Evolutionary conservation across 1,140 invertebrate species (phyloP).

Genomic region (Solenopsis invicta): DNA sequence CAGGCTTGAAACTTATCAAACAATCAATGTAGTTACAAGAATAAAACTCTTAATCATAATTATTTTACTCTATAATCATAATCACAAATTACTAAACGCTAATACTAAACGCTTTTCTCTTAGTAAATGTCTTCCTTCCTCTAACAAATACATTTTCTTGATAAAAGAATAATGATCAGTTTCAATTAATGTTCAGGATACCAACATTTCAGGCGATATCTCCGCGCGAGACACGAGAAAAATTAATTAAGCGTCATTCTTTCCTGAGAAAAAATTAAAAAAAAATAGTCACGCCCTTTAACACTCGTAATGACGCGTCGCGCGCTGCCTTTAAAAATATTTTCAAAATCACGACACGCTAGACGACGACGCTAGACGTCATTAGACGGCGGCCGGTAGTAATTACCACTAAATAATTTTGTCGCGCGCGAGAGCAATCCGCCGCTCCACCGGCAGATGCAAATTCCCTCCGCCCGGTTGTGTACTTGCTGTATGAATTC

Average conservation of each 20-base stretch:
- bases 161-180: slow-evolving; percentile 1
- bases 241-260: slow-evolving; percentile 59
- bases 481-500: slow-evolving; percentile 83
- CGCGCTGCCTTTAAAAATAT: slow-evolving; percentile 54
- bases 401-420: slow-evolving; percentile 83
- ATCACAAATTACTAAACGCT: too few relatives aligned
- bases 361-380: slow-evolving; percentile 65
- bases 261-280: slow-evolving; percentile 10
- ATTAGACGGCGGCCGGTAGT: slow-evolving; percentile 69
- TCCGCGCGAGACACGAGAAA: slow-evolving; percentile 23
- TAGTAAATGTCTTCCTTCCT: too few relatives aligned
- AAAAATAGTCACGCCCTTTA: neutral
- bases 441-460: slow-evolving; percentile 74
- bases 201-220: slow-evolving; percentile 29
- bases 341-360: slow-evolving; percentile 49
- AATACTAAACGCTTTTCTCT: too few relatives aligned
- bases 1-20: too few relatives aligned
- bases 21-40: too few relatives aligned
- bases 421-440: slow-evolving; percentile 70
- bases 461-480: slow-evolving; percentile 78
- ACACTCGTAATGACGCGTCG: slow-evolving; percentile 33
- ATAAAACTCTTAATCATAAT: too few relatives aligned
- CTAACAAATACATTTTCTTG: too few relatives aligned
- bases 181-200: slow-evolving; percentile 20
- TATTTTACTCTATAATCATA: too few relatives aligned